phyloP scores from a whole-genome alignment of 2,797 vertebrate genomes.

The Simalia tracyae region DNA sequence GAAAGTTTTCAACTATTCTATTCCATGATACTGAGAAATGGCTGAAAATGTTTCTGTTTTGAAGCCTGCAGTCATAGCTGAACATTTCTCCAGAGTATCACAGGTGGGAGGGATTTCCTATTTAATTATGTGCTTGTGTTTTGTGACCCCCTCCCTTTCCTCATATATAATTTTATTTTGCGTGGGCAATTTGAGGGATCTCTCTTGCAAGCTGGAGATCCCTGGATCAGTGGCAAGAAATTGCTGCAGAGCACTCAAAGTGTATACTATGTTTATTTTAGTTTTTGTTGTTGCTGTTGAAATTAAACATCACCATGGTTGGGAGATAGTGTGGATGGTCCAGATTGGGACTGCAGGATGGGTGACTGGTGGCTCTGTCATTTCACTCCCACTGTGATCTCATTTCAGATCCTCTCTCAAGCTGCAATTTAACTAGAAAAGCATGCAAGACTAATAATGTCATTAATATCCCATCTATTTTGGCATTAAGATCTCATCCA shows the following conservation, averaged over 20 bases:
- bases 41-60: background rate
- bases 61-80: background rate
- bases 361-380: background rate
- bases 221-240: background rate
- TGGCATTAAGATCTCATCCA: background rate
- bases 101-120: background rate
- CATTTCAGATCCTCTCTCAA: background rate
- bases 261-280: background rate
- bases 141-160: background rate
- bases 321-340: background rate
- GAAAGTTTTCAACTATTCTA: background rate
- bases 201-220: background rate
- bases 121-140: background rate
- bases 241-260: background rate
- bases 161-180: background rate
- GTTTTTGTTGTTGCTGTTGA: background rate
- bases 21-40: background rate
- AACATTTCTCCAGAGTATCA: background rate
- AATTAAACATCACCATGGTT: background rate
- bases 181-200: background rate
- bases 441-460: background rate
- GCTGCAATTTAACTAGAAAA: background rate
- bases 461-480: background rate
- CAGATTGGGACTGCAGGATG: background rate
- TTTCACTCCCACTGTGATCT: background rate